A percentile compares a stretch with the other conserved stretches of the same genome.
These are phyloP conservation scores for Phodopus roborovskii DNA, from an alignment of 2,113 vertebrate species.

Conservation along the genomic window DNA sequence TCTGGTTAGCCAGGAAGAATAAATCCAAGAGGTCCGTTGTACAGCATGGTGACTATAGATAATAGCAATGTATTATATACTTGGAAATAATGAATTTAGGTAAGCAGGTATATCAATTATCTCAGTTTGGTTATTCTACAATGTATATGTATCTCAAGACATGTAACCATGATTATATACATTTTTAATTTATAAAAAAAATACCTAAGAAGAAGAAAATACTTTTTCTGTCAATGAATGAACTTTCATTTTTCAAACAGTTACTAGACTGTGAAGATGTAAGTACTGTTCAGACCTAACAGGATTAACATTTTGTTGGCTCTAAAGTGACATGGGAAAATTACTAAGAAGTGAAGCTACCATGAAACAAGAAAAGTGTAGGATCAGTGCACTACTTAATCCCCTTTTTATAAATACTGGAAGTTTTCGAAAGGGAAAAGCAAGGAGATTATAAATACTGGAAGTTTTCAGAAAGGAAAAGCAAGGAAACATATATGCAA, in stretches of 20 bases:
- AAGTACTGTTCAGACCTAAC: constrained; percentile 24
- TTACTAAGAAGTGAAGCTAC: not conserved
- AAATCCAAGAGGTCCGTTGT: not conserved
- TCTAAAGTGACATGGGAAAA: not conserved
- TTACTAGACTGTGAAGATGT: not conserved
- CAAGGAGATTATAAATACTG: not conserved
- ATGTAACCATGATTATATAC: not conserved
- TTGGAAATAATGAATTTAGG: not conserved
- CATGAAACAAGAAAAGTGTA: not conserved
- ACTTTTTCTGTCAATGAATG: constrained; percentile 21
- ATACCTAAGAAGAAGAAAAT: constrained; percentile 17
- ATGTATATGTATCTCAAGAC: not conserved
- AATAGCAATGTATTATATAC: not conserved
- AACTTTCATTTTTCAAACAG: constrained; percentile 49
- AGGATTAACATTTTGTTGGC: not conserved
- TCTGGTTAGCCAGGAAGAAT: not conserved
- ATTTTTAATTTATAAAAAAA: constrained; percentile 10
- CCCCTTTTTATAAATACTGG: not conserved
- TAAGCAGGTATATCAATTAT: not conserved
- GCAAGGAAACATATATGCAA: not conserved
- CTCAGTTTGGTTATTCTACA: not conserved
- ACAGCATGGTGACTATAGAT: not conserved
- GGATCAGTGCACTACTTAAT: not conserved
- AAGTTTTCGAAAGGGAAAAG: not conserved
- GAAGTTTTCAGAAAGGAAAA: not conserved